A percentile compares a stretch with the other conserved stretches of the same genome.
Conservation (phyloP, 1,140 invertebrate species). For the Nasonia giraulti region DNA sequence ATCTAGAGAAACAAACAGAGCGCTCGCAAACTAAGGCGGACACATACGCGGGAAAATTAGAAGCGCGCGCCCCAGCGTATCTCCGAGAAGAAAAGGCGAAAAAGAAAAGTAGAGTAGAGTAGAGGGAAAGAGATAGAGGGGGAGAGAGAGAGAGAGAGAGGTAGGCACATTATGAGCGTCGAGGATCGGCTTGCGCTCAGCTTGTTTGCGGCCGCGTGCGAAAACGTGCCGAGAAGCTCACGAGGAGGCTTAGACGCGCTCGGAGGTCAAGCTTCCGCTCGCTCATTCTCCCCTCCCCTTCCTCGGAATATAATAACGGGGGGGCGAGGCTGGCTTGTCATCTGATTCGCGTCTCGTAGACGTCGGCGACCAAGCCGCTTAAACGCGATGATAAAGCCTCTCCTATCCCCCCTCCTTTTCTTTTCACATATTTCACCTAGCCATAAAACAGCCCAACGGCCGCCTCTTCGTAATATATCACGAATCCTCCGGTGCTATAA, state of each 20-base stretch:
- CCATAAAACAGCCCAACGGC: not conserved
- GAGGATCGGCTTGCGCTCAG: constrained; percentile 39
- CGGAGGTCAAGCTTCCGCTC: constrained; percentile 45
- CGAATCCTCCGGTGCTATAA: constrained; percentile 9
- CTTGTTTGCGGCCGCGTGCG: constrained; percentile 39
- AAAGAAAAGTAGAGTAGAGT: not conserved
- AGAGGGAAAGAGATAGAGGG: not conserved
- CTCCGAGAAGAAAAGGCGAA: not conserved
- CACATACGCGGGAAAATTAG: not conserved
- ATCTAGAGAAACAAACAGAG: not conserved
- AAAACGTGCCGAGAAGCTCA: constrained; percentile 48
- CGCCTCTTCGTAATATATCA: constrained; percentile 2
- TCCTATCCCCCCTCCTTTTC: constrained; percentile 14
- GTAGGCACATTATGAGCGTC: constrained; percentile 17
- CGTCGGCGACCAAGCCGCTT: constrained; percentile 34
- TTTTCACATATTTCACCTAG: constrained; percentile 38
- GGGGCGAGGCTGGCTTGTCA: constrained; percentile 17
- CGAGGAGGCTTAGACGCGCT: constrained; percentile 29
- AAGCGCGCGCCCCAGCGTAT: not conserved
- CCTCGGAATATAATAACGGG: constrained; percentile 46
- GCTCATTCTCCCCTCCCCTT: not conserved
- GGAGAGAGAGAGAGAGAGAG: not conserved
- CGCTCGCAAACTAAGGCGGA: not conserved
- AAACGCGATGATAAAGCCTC: constrained; percentile 36
- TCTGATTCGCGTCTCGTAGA: constrained; percentile 31